phyloP scores from a whole-genome alignment of 2,888 invertebrate species.

The Dicranocentrus wangi region DNA sequence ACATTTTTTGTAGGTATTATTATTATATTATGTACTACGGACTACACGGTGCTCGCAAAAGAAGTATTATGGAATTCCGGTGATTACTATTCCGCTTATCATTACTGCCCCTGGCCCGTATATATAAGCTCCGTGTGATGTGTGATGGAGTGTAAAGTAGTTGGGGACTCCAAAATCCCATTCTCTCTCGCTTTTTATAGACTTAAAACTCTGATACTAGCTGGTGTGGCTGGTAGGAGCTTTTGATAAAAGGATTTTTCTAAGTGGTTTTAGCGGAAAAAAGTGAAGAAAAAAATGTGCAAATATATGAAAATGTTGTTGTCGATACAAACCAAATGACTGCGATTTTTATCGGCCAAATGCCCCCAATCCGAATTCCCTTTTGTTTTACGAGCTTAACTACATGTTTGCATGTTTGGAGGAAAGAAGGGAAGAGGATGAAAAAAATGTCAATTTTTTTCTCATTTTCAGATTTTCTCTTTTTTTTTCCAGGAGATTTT shows the following conservation, averaged over 20 bases:
- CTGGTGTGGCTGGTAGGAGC: neutral
- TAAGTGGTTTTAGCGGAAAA: constrained; percentile 26
- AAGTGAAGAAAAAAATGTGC: constrained; percentile 26
- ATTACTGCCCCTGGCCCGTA: constrained; percentile 40
- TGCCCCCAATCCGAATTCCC: constrained; percentile 49
- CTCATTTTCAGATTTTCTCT: too few relatives aligned
- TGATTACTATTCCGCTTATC: constrained; percentile 56
- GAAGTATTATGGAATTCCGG: constrained; percentile 57
- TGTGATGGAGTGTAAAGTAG: constrained; percentile 7
- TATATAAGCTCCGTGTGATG: neutral
- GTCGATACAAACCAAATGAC: constrained; percentile 52
- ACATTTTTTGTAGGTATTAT: constrained; percentile 2
- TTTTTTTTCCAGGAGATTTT: constrained; percentile 40
- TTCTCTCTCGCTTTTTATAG: too few relatives aligned
- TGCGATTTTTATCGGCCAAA: constrained; percentile 53
- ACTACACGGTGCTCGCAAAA: neutral
- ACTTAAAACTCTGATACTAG: too few relatives aligned
- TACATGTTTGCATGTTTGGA: constrained; percentile 53
- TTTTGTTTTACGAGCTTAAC: constrained; percentile 50
- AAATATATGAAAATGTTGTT: constrained; percentile 57
- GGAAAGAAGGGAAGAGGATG: neutral
- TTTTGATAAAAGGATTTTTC: constrained; percentile 18
- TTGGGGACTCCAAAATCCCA: too few relatives aligned
- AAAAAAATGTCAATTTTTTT: constrained; percentile 24
- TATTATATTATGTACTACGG: too few relatives aligned